These are phyloP conservation scores for Actinia tenebrosa DNA, from an alignment of 64 coral and sea anemone species.

Conservation along the genomic window DNA sequence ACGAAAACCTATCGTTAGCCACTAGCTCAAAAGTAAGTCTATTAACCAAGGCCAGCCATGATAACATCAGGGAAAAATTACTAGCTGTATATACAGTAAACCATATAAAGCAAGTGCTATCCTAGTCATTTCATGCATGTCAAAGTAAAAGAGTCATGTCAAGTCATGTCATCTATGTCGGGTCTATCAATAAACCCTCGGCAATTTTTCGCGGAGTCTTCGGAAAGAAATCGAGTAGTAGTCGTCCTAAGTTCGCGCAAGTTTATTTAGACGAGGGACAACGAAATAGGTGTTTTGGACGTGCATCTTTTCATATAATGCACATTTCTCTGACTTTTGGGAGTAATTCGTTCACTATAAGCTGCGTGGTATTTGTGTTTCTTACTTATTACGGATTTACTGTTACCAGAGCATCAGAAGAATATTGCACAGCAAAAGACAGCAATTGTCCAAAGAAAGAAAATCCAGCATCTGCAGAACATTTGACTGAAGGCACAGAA, in stretches of 20 bases:
- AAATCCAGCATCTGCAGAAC: slow-evolving; percentile 6
- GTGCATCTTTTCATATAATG: slow-evolving; percentile 15
- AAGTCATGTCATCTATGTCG: background rate
- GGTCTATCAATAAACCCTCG: background rate
- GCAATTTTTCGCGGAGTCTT: background rate
- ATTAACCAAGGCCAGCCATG: too few relatives aligned
- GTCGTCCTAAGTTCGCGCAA: background rate
- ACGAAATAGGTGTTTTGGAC: background rate
- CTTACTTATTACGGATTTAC: background rate
- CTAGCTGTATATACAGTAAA: too few relatives aligned
- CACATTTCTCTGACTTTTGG: background rate
- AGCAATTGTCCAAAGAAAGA: background rate
- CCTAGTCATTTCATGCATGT: too few relatives aligned
- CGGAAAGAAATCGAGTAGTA: background rate
- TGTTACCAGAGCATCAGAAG: slow-evolving; percentile 2
- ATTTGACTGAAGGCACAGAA: background rate
- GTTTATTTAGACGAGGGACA: background rate
- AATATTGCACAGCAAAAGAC: slow-evolving; percentile 22
- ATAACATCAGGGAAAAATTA: too few relatives aligned
- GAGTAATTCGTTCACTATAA: background rate
- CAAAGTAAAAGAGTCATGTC: too few relatives aligned
- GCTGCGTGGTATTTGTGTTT: background rate
- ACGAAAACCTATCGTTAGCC: too few relatives aligned
- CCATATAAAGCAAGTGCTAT: too few relatives aligned
- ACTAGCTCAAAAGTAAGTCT: background rate